These are phyloP conservation scores for Nematolebias whitei DNA, from an alignment of 2,113 vertebrate genomes.

Conservation along the genomic window DNA sequence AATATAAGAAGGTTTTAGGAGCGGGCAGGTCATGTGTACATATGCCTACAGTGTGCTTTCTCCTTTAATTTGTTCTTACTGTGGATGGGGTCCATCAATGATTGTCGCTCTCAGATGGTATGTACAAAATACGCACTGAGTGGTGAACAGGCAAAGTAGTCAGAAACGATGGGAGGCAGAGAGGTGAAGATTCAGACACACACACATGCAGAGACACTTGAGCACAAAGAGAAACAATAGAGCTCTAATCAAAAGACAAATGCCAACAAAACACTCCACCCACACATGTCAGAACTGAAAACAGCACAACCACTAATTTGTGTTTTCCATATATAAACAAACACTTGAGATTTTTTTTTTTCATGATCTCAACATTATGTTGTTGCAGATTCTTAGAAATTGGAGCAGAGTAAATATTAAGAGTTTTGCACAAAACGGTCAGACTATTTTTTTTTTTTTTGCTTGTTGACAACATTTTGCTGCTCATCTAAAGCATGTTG, in stretches of 20 bases:
- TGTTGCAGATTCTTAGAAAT: not conserved
- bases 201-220: not conserved
- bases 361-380: constrained; percentile 22
- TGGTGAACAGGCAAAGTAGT: not conserved
- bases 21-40: constrained; percentile 71
- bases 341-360: constrained; percentile 10
- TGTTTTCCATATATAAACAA: constrained; percentile 17
- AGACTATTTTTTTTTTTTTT: too few relatives aligned
- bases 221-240: constrained; percentile 29
- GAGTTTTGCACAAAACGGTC: too few relatives aligned
- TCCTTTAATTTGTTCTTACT: constrained; percentile 53
- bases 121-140: not conserved
- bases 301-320: not conserved
- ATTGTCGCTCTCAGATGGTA: constrained; percentile 30
- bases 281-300: constrained; percentile 12
- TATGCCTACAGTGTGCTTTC: constrained; percentile 37
- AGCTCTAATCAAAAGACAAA: constrained; percentile 9
- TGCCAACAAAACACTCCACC: constrained; percentile 5
- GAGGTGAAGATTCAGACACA: constrained; percentile 4
- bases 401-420: too few relatives aligned
- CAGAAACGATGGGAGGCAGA: not conserved
- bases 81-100: constrained; percentile 13
- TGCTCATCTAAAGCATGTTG: too few relatives aligned
- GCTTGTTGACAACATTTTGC: too few relatives aligned
- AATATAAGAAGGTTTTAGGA: constrained; percentile 80